Percentiles rank a stretch among this genome's conserved stretches.
These are phyloP conservation scores for Neolamprologus toae DNA, from an alignment of 2,113 vertebrate genomes.

Conservation along the genomic window DNA sequence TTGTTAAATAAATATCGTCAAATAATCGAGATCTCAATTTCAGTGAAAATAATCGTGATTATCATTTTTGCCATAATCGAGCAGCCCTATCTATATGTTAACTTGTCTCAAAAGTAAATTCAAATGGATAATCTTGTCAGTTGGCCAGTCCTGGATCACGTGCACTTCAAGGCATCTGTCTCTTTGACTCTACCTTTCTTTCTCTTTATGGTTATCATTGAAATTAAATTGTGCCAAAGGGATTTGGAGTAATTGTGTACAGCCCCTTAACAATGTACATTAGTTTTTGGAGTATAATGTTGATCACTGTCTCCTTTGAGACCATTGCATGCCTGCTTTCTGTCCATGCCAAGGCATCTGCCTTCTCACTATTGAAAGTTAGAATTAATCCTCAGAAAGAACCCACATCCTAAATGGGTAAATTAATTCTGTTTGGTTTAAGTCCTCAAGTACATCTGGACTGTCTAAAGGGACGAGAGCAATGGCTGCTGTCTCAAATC, in stretches of 20 bases:
- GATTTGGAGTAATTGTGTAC: slow-evolving; percentile 5
- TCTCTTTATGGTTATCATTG: slow-evolving; percentile 1
- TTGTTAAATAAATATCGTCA: no score
- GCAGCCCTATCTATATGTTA: slow-evolving; percentile 2
- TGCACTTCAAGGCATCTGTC: slow-evolving; percentile 32
- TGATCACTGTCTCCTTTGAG: slow-evolving; percentile 24
- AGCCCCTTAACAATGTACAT: slow-evolving; percentile 17
- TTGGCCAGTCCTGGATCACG: slow-evolving; percentile 44
- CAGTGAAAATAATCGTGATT: no score
- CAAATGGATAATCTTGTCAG: slow-evolving; percentile 69
- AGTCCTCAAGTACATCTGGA: slow-evolving; percentile 20
- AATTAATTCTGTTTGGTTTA: neutral
- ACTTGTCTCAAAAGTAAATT: slow-evolving; percentile 64
- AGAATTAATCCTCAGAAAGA: slow-evolving; percentile 20
- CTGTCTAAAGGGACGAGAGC: neutral
- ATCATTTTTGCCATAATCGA: no score
- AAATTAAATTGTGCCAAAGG: slow-evolving; percentile 7
- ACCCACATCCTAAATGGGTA: slow-evolving; percentile 1
- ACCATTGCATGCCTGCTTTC: slow-evolving; percentile 11
- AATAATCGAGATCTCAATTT: no score
- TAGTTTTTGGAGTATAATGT: neutral
- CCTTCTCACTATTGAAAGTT: slow-evolving; percentile 1
- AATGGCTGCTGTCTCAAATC: slow-evolving; percentile 7
- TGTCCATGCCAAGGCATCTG: slow-evolving; percentile 16
- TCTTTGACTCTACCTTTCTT: neutral